Conservation (phyloP, 2,888 invertebrate species). For the Drosophila kokeensis region DNA sequence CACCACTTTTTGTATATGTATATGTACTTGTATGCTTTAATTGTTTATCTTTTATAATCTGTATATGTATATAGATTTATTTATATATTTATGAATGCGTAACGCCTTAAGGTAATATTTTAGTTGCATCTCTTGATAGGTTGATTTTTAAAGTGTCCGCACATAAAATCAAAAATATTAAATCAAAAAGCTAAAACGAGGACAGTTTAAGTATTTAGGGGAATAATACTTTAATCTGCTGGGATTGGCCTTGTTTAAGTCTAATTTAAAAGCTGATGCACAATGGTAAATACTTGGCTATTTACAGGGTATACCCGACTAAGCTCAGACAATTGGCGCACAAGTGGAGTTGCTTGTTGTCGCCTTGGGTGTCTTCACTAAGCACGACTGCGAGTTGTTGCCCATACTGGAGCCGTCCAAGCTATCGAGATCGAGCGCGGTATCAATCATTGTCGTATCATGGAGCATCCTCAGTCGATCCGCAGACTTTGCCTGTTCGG, state of each 20-base stretch:
- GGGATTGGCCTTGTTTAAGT: constrained; percentile 25
- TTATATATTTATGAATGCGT: constrained; percentile 64
- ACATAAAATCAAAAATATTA: constrained; percentile 12
- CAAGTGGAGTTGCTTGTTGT: constrained; percentile 29
- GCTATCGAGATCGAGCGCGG: constrained; percentile 94
- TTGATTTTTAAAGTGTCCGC: constrained; percentile 49
- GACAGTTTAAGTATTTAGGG: constrained; percentile 29
- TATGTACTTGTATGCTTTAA: constrained; percentile 55
- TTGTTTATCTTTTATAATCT: constrained; percentile 45
- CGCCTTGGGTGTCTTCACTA: constrained; percentile 86
- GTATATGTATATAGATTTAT: constrained; percentile 31
- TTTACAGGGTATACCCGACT: constrained; percentile 35
- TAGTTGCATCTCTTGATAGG: constrained; percentile 73
- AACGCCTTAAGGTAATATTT: constrained; percentile 79
- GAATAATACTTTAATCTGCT: constrained; percentile 32
- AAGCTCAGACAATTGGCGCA: constrained; percentile 64
- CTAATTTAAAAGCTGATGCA: constrained; percentile 50
- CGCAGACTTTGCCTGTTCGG: constrained; percentile 84
- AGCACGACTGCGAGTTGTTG: constrained; percentile 89
- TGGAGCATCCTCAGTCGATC: constrained; percentile 91
- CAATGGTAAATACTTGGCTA: constrained; percentile 44
- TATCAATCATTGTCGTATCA: constrained; percentile 96
- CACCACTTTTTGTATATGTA: constrained; percentile 74
- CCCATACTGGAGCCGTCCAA: constrained; percentile 91
- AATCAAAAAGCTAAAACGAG: constrained; percentile 16